Conservation (phyloP, 2,888 invertebrate genomes). For the Scrobipalpa atriplicella region DNA sequence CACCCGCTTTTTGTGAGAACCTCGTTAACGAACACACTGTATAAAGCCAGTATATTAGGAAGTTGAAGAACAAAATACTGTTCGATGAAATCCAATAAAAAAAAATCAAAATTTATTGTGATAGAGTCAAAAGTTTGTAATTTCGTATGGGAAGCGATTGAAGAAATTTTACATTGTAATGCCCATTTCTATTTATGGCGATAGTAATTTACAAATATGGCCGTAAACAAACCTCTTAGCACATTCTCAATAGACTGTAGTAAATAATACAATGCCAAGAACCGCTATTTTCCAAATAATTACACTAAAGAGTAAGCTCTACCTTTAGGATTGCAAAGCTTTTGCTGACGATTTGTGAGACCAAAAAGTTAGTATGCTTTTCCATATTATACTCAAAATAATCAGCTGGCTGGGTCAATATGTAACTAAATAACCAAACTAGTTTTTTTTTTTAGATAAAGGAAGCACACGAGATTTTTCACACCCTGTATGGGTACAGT, state of each 20-base stretch:
- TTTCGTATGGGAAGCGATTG: background rate
- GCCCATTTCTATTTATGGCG: background rate
- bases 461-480: too few relatives aligned
- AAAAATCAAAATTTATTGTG: background rate
- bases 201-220: background rate
- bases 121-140: background rate
- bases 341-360: background rate
- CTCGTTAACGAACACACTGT: slow-evolving; percentile 42
- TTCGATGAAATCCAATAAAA: background rate
- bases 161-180: background rate
- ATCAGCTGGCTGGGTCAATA: too few relatives aligned
- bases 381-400: background rate
- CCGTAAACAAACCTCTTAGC: slow-evolving; percentile 11
- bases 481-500: slow-evolving; percentile 14
- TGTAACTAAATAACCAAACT: too few relatives aligned
- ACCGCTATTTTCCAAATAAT: background rate
- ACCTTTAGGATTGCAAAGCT: background rate
- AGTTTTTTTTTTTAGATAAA: too few relatives aligned
- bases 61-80: slow-evolving; percentile 7
- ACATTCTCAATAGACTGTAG: background rate
- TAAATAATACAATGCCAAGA: background rate
- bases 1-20: slow-evolving; percentile 41
- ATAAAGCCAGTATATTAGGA: slow-evolving; percentile 13
- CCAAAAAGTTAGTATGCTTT: background rate
- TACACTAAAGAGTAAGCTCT: background rate